Base-by-base conservation (phyloP, 2,888 invertebrate species). In the Didymodactylos carnosus region DNA sequence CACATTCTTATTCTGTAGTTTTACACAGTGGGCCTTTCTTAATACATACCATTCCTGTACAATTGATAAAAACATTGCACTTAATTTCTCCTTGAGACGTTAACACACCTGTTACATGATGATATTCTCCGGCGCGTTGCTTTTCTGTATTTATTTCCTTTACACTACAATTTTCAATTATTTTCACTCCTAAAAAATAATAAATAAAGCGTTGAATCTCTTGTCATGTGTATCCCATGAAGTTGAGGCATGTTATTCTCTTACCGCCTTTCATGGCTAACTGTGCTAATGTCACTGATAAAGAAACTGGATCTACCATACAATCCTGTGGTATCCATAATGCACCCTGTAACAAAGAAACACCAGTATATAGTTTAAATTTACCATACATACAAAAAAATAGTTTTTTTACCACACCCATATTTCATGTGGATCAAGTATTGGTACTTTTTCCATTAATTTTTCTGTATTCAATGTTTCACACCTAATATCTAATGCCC, bases 251-350 rank as follows among this genome's bases (percentile, higher is more conserved):
- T n/a, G n/a, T n/a, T n/a, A n/a, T n/a, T n/a, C n/a, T n/a, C n/a
- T n/a, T n/a, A 73, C 86, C 86, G 85, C 76, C n/a, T 39, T 79
- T 77, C 49, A 78, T 80, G 3, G 81, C 81, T 53, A 79, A 76
- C 73, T 76, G 78, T 16, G 79, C 77, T 49, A 80, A 78, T 40
- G 78, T 78, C 75, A 78, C 25, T 27, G 78, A 77, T 11, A 89
- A 86, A 70, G 87, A 87, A 75, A 84, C 84, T 0, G 93, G 90
- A 83, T 94, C 91, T n/a, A 90, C 90, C 0, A 91, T 91, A 1
- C 94, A 94, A 85, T 95, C 95, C 6, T 88, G 90, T 3, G 94
- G 93, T 77, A 94, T 90, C 90, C 91, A 94, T 4, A 95, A 84
- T 0, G 91, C 95, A 23, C 94, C 93, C 80, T 85, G 84, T 16